Conservation (phyloP, 2,113 vertebrate genomes). For the Rhinoptilus africanus region DNA sequence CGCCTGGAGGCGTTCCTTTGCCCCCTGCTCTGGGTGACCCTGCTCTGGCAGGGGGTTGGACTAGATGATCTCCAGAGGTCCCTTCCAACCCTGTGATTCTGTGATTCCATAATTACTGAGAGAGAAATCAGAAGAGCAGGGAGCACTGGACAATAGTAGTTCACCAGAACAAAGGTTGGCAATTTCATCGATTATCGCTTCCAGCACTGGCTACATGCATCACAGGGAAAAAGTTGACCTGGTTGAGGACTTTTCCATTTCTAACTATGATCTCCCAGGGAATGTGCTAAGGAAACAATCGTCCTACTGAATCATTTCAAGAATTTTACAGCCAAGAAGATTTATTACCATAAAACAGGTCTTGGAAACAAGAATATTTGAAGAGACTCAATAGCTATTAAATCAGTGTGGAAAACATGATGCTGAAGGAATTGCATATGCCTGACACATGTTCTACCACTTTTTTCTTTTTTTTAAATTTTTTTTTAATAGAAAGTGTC, state of each 20-base stretch:
- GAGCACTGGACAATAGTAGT: neutral
- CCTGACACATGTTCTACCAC: constrained; percentile 22
- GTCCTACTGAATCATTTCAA: constrained; percentile 41
- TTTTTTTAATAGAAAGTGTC: neutral
- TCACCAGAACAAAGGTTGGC: neutral
- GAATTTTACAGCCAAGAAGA: constrained; percentile 48
- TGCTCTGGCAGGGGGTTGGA: too few species aligned
- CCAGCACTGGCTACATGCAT: neutral
- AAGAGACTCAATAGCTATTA: constrained; percentile 51
- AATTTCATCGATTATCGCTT: neutral
- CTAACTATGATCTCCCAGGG: neutral
- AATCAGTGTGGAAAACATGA: constrained; percentile 59
- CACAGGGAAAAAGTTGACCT: neutral
- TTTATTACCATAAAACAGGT: constrained; percentile 40
- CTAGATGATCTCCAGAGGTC: too few species aligned
- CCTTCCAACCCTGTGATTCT: too few species aligned
- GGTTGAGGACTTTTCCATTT: constrained; percentile 26
- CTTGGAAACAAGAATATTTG: constrained; percentile 36
- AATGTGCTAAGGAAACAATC: constrained; percentile 23
- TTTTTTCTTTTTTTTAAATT: neutral
- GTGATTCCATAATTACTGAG: too few species aligned
- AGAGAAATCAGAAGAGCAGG: neutral
- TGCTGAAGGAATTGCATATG: constrained; percentile 48
- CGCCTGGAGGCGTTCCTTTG: too few species aligned
- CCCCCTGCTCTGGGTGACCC: too few species aligned